Conservation (phyloP, 2,113 vertebrate species). For the Verasper variegatus region DNA sequence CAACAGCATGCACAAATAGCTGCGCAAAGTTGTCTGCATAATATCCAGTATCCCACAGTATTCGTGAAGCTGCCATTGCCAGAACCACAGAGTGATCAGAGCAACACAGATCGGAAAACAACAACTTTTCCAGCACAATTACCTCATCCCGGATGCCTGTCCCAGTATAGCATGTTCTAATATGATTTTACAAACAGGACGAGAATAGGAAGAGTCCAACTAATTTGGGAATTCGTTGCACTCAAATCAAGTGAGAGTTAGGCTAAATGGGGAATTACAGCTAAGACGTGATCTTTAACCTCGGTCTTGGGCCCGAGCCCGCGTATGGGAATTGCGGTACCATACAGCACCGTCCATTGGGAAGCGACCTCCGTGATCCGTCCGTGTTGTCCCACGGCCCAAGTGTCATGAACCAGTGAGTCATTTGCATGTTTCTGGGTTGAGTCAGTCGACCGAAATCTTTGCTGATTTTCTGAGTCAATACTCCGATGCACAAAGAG, state of each 20-base stretch:
- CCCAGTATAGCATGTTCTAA: slow-evolving; percentile 46
- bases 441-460: slow-evolving; percentile 55
- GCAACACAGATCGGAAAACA: slow-evolving; percentile 64
- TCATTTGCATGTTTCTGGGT: slow-evolving; percentile 64
- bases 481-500: background rate
- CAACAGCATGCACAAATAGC: slow-evolving; percentile 12
- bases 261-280: slow-evolving; percentile 36
- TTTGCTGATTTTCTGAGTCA: background rate
- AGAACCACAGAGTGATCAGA: slow-evolving; percentile 46
- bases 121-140: slow-evolving; percentile 65
- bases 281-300: slow-evolving; percentile 36
- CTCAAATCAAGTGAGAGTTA: slow-evolving; percentile 1
- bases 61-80: slow-evolving; percentile 55
- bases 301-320: slow-evolving; percentile 30
- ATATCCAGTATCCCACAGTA: slow-evolving; percentile 25
- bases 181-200: slow-evolving; percentile 7
- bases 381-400: slow-evolving; percentile 57
- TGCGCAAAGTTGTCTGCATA: slow-evolving; percentile 13
- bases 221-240: slow-evolving; percentile 47
- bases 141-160: slow-evolving; percentile 54
- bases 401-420: slow-evolving; percentile 66
- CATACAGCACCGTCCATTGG: slow-evolving; percentile 59
- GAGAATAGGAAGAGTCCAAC: slow-evolving; percentile 34
- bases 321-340: slow-evolving; percentile 52
- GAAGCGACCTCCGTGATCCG: slow-evolving; percentile 48